A percentile compares a stretch with the other conserved stretches of the same genome.
Conservation (phyloP, 2,113 vertebrate genomes). For the Neotragus pygmaeus region DNA sequence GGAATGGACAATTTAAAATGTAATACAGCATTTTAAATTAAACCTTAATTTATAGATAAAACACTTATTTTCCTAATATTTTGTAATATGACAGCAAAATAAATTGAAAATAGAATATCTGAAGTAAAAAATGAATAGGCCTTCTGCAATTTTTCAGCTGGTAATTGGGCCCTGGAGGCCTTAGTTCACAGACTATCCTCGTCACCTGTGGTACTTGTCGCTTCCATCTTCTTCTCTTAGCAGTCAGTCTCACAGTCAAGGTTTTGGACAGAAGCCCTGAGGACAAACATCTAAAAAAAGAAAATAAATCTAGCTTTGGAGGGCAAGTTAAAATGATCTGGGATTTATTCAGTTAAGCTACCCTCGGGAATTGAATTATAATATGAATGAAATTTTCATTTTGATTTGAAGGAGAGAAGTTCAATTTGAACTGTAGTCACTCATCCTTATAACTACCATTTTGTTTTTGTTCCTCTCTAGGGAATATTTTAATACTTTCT, state of each 20-base stretch:
- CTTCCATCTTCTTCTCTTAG: conserved; percentile 19
- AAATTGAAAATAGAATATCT: conserved; percentile 55
- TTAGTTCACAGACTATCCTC: conserved; percentile 36
- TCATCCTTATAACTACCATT: background rate
- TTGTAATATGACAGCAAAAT: conserved; percentile 41
- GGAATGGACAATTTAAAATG: background rate
- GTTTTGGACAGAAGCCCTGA: conserved; percentile 67
- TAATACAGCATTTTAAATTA: background rate
- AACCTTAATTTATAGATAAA: background rate
- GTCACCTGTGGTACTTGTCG: background rate
- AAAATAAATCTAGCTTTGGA: background rate
- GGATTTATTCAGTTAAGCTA: background rate
- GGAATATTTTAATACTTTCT: background rate
- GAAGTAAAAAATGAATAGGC: conserved; percentile 35
- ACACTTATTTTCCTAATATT: background rate
- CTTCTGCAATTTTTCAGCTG: conserved; percentile 60
- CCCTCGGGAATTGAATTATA: background rate
- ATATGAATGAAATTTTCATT: background rate
- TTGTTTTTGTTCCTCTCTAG: background rate
- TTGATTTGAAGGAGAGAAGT: conserved; percentile 21
- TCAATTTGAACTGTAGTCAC: background rate
- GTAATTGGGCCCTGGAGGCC: conserved; percentile 78
- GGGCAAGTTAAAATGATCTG: conserved; percentile 33
- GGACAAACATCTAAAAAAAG: conserved; percentile 53
- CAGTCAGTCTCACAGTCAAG: conserved; percentile 34